Evolutionary conservation across 2,888 invertebrate genomes (phyloP), one percentile per base, ranked within the genome.

Genomic region (Chaitophorus viminalis): DNA sequence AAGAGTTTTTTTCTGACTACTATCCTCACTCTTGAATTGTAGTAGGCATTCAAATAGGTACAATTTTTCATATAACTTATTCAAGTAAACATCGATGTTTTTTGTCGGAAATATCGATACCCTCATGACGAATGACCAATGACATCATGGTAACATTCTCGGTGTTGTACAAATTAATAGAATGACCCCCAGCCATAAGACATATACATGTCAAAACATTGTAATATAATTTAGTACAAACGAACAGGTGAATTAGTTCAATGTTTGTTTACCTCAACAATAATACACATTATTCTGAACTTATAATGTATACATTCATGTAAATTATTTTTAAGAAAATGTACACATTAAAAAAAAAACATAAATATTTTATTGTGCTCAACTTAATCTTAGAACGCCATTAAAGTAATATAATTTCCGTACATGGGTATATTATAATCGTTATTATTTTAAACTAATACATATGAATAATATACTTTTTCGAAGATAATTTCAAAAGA

Each of bases 391-490:
- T 68, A 52, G 33, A 85, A 68, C 31, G 9, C 52, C 68, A 68
- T 84, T 77, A 84, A 77, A 82, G 46, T 74, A 83, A 77, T 46
- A 54, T 83, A 68, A 52, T 14, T 68, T 77, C 75, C 33, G 33
- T 70, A 31, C 75, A 39, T 31, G 25, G 60, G 60, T 74, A 83
- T 21, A 83, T 78, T 14, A 36, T 78, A 81, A 83, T 29, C 0
- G 6, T 82, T 83, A 74, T 74, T 54, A 75, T 83, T 83, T 82
- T 54, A 74, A 74, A 74, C 52, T 82, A 82, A 39, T 52, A 79
- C n/a, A 33, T 81, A 81, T 1, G 68, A 65, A 65, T 68, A 76
- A 68, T 72, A 86, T 60, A 78, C 54, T 36, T 18, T n/a, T 79
- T 87, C 18, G 39, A 29, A 54, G 31, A 75, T 39, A 29, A 81